Conservation (phyloP, 2,797 vertebrate genomes). For the Pachyuromys duprasi region DNA sequence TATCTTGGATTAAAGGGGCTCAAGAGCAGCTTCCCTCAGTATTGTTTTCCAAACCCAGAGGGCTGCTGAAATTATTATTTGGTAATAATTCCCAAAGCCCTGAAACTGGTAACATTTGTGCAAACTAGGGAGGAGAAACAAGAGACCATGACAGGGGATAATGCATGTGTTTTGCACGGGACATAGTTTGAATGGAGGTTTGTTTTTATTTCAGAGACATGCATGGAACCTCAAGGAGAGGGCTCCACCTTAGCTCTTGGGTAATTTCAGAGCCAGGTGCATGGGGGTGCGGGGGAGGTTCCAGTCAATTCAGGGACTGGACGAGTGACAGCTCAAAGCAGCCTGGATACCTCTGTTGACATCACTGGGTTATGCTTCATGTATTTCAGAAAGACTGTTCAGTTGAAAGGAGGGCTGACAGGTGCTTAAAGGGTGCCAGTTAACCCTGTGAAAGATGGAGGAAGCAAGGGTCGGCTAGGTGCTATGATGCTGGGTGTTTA, state of each 20-base stretch:
- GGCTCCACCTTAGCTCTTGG: constrained; percentile 38
- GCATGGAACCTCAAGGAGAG: background rate
- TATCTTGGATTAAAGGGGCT: constrained; percentile 88
- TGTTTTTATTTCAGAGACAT: constrained; percentile 65
- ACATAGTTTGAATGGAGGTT: constrained; percentile 11
- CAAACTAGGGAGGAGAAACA: background rate
- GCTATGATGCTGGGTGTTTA: background rate
- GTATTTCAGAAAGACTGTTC: background rate
- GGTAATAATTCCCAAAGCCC: constrained; percentile 67
- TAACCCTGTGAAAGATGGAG: background rate
- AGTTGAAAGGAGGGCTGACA: constrained; percentile 22
- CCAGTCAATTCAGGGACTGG: background rate
- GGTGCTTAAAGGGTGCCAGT: constrained; percentile 13
- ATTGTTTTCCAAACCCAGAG: constrained; percentile 84
- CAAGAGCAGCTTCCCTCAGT: constrained; percentile 84
- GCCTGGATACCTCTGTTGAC: background rate
- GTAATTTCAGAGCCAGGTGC: constrained; percentile 55
- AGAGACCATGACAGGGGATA: background rate
- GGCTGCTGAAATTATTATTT: constrained; percentile 79
- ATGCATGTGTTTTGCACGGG: background rate
- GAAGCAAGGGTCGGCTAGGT: background rate
- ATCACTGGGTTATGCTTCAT: background rate
- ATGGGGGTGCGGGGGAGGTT: background rate
- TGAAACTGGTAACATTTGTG: constrained; percentile 70
- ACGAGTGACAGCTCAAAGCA: constrained; percentile 16